Conservation (phyloP, 2,113 vertebrate genomes). For the Aegithalos caudatus region DNA sequence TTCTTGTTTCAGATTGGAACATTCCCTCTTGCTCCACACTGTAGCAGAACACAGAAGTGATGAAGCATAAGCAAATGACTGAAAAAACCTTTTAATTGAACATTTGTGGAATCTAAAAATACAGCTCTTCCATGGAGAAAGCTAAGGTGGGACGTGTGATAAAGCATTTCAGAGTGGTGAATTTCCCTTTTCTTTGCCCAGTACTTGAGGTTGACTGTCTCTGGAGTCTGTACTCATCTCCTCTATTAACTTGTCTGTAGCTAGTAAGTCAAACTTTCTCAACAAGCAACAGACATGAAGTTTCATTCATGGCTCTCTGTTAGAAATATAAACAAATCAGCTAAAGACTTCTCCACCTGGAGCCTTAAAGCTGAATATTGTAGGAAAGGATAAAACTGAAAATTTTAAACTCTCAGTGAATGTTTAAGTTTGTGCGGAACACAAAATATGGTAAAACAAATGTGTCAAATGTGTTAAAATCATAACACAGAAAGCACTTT, state of each 20-base stretch:
- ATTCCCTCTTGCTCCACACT: not conserved
- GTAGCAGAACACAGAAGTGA: not conserved
- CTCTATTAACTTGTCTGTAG: not conserved
- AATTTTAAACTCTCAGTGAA: not conserved
- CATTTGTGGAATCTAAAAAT: not conserved
- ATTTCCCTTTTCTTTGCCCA: not conserved
- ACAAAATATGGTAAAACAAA: not conserved
- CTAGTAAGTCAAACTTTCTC: not conserved
- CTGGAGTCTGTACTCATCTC: not conserved
- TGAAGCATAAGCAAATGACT: not conserved
- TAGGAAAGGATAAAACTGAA: not conserved
- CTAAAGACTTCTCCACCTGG: not conserved
- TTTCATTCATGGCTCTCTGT: not conserved
- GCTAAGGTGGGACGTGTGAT: fast-evolving
- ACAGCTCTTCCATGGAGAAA: not conserved
- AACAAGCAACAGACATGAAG: not conserved
- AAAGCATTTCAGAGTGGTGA: not conserved
- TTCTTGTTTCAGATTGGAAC: not conserved
- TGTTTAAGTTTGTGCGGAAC: not conserved
- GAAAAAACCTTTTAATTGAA: not conserved
- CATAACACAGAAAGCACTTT: not conserved
- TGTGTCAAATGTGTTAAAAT: not conserved
- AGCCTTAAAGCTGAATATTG: not conserved
- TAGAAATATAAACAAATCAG: not conserved
- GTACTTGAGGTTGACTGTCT: not conserved